phyloP scores from a whole-genome alignment of 2,888 invertebrate species.

The Mythimna ferrago region DNA sequence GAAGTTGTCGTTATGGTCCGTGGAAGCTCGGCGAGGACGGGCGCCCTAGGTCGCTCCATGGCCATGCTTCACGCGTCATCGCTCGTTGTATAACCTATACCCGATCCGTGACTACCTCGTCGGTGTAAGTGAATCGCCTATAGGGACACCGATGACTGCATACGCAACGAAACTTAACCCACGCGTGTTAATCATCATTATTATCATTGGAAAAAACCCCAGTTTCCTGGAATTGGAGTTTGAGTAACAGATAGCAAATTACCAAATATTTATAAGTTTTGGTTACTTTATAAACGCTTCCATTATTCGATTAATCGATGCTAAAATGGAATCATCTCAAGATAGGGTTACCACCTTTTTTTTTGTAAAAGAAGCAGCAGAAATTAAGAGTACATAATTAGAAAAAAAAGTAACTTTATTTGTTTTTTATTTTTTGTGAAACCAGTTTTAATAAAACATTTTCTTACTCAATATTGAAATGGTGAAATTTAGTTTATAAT shows the following conservation, averaged over 20 bases:
- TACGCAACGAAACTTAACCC: conserved; percentile 26
- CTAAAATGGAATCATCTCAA: conserved; percentile 21
- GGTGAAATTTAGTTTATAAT: too few species aligned
- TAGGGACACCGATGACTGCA: conserved; percentile 18
- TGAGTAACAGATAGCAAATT: background rate
- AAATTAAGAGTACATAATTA: too few species aligned
- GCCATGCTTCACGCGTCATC: conserved; percentile 86
- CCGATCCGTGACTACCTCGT: conserved; percentile 66
- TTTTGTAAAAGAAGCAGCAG: too few species aligned
- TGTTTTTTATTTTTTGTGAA: too few species aligned
- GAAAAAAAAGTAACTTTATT: too few species aligned
- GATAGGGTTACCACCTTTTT: background rate
- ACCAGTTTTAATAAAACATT: too few species aligned
- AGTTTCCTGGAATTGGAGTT: conserved; percentile 4
- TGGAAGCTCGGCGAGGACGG: conserved; percentile 80
- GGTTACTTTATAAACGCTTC: background rate
- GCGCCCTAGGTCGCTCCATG: conserved; percentile 84
- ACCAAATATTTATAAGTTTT: background rate
- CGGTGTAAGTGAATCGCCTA: conserved; percentile 35
- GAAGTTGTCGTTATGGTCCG: conserved; percentile 83
- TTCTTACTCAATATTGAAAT: too few species aligned
- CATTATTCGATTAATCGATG: conserved; percentile 14
- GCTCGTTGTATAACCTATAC: conserved; percentile 70
- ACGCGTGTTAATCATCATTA: conserved; percentile 3
- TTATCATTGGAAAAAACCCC: background rate